Conservation (phyloP, 35 echinoderm and acorn worm species). For the Stichopus chloronotus region DNA sequence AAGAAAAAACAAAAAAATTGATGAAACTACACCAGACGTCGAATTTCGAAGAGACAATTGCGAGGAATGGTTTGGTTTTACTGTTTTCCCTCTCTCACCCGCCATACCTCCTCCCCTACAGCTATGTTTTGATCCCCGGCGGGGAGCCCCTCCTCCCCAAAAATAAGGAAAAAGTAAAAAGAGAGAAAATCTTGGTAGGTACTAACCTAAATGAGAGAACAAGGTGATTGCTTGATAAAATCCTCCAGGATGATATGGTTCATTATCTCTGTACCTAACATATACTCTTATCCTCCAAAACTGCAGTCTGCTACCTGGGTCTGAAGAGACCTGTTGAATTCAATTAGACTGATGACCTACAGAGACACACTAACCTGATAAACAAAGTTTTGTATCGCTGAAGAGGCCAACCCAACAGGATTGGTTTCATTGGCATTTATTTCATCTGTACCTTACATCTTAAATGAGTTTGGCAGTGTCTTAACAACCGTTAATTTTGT, state of each 20-base stretch:
- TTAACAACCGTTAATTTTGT: not conserved
- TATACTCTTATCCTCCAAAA: not conserved
- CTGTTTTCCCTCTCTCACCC: slow-evolving; percentile 36
- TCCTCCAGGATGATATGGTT: slow-evolving; percentile 28
- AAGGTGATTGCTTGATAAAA: slow-evolving; percentile 56
- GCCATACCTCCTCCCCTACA: slow-evolving; percentile 36
- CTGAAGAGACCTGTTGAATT: slow-evolving; percentile 42
- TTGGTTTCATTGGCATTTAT: not conserved
- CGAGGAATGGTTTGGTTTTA: not conserved
- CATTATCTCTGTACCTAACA: slow-evolving; percentile 21
- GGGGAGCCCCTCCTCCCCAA: slow-evolving; percentile 37
- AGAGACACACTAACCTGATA: slow-evolving; percentile 24
- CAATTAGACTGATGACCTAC: slow-evolving; percentile 49
- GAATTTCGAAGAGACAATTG: not conserved
- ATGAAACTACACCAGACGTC: slow-evolving; percentile 40
- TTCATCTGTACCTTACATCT: not conserved
- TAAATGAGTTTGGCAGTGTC: not conserved
- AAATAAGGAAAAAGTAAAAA: not conserved
- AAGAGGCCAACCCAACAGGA: not conserved
- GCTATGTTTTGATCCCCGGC: slow-evolving; percentile 49
- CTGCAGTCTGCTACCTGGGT: slow-evolving; percentile 22
- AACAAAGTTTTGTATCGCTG: not conserved
- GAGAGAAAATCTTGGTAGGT: not conserved
- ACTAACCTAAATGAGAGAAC: slow-evolving; percentile 44
- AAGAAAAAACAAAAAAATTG: not conserved